Conservation (phyloP, 2,888 invertebrate genomes). For the Aquatica leii region DNA sequence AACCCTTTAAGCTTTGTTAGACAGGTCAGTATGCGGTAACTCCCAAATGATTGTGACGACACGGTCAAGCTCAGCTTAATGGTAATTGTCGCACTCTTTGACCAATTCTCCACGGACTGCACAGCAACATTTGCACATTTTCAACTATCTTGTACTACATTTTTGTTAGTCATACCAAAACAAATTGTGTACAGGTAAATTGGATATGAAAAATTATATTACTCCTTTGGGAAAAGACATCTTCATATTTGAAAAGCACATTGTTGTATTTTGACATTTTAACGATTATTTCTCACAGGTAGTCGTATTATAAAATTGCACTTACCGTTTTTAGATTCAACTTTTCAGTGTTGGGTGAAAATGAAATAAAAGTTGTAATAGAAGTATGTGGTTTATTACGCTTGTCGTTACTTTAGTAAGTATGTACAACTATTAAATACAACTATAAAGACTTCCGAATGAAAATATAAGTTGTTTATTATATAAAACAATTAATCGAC, state of each 20-base stretch:
- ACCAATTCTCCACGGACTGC: constrained; percentile 25
- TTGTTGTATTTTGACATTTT: background rate
- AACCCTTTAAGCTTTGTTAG: constrained; percentile 49
- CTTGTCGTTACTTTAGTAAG: constrained; percentile 28
- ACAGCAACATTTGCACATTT: constrained; percentile 14
- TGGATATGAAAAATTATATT: no score
- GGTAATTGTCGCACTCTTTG: constrained; percentile 51
- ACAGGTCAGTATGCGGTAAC: constrained; percentile 52
- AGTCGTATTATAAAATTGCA: background rate
- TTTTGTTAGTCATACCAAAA: background rate
- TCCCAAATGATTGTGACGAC: constrained; percentile 55
- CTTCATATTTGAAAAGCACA: background rate
- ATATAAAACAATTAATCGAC: background rate
- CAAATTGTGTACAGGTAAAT: background rate
- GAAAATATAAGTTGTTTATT: constrained; percentile 14
- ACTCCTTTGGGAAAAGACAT: background rate
- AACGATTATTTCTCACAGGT: background rate
- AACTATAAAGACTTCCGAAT: constrained; percentile 31
- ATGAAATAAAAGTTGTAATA: constrained; percentile 17
- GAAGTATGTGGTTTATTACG: constrained; percentile 36
- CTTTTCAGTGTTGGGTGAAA: background rate
- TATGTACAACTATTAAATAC: constrained; percentile 33
- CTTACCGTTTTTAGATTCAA: background rate
- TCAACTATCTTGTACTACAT: constrained; percentile 1
- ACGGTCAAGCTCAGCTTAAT: constrained; percentile 49